Evolutionary conservation across 2,113 vertebrate species (phyloP).

Genomic region (Regulus satrapa): DNA sequence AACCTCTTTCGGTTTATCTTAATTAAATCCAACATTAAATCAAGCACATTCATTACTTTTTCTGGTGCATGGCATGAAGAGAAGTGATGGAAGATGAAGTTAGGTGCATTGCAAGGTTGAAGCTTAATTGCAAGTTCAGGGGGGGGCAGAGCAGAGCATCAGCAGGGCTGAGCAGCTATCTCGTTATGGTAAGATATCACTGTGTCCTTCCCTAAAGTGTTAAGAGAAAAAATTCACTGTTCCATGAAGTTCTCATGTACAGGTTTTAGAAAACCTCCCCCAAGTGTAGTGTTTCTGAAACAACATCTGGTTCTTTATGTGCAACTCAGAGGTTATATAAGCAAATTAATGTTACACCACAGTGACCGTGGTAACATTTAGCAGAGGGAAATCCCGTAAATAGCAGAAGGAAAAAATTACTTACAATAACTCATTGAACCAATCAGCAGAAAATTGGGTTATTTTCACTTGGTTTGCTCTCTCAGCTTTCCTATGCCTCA

Average conservation of each 20-base stretch:
- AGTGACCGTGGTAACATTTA: background rate
- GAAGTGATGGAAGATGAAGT: background rate
- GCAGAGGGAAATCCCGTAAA: slow-evolving; percentile 17
- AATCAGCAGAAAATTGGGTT: background rate
- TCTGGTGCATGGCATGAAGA: background rate
- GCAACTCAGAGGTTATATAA: background rate
- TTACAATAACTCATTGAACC: background rate
- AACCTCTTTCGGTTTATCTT: background rate
- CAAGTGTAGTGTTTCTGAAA: background rate
- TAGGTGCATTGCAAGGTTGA: background rate
- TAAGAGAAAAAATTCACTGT: background rate
- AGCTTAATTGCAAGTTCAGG: background rate
- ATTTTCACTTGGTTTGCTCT: slow-evolving; percentile 1
- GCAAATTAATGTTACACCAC: slow-evolving; percentile 7
- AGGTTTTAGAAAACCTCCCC: background rate
- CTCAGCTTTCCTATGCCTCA: background rate
- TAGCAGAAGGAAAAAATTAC: background rate
- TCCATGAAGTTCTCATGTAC: background rate
- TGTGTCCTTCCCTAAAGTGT: background rate
- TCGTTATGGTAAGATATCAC: background rate
- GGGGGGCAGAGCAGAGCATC: background rate
- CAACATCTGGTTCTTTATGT: background rate
- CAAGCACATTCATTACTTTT: background rate
- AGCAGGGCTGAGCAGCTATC: background rate
- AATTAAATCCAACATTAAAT: background rate